phyloP scores from a whole-genome alignment of 1,140 invertebrate genomes.

The Parasteatoda tepidariorum region DNA sequence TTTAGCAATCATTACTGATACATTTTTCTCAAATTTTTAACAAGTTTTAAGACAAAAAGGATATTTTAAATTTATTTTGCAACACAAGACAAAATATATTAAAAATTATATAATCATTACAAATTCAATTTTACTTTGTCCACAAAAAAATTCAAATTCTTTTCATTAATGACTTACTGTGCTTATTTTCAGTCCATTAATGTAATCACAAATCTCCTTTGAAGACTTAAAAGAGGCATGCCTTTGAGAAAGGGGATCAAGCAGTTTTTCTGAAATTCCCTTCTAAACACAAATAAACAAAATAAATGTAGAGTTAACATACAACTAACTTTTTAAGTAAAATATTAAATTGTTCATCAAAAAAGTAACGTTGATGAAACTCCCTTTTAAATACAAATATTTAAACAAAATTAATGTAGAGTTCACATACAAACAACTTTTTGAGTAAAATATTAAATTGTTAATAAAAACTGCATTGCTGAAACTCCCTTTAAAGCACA shows the following conservation, averaged over 20 bases:
- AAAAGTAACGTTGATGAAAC: neutral
- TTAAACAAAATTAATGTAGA: neutral
- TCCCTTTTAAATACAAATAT: neutral
- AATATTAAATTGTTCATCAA: no score
- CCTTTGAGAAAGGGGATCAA: slow-evolving; percentile 77
- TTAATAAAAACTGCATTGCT: slow-evolving; percentile 8
- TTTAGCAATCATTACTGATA: no score
- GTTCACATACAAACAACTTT: neutral
- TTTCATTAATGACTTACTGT: no score
- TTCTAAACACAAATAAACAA: neutral
- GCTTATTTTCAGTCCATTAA: slow-evolving; percentile 91
- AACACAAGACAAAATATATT: no score
- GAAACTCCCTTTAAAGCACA: neutral
- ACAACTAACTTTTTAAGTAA: no score
- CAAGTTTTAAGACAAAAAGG: no score
- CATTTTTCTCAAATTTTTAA: no score
- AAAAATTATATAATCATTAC: no score
- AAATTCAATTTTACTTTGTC: no score
- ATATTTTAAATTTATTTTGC: no score
- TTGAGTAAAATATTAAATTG: no score
- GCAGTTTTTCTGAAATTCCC: slow-evolving; percentile 3
- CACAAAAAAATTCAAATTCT: no score
- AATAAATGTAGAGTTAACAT: neutral
- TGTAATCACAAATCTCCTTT: slow-evolving; percentile 77
- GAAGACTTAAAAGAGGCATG: slow-evolving; percentile 74